Evolutionary conservation across 2,888 invertebrate species (phyloP), one percentile per base, ranked within the genome.

Genomic region (Timema podura): DNA sequence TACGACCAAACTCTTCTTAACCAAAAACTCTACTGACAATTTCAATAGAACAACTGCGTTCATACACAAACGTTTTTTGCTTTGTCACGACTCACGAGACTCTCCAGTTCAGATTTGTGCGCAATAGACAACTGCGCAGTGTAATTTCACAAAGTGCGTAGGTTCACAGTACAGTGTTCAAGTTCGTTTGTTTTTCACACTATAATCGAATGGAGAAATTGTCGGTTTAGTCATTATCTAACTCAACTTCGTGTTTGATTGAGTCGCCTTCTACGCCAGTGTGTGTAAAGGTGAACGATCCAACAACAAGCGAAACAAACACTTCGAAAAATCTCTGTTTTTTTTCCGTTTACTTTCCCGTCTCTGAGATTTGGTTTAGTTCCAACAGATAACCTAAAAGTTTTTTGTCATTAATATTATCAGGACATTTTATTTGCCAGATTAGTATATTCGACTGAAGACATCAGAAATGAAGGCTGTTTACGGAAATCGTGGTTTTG

Each of bases 191-290:
- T 6, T 7, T 6, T 5, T 44, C 11, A 11, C 16, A n/a, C 59
- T 10, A 59, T 11, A 44, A 9, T 59, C 59, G 16, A 15, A 13
- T 59, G 16, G 5, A 10, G 54, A 54, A 15, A 15, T 7, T 13
- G 57, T 57, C 10, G n/a, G 44, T 11, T 44, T 44, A n/a, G 47
- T 47, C 54, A 54, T 70, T 68, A 49, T 16, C 68, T 68, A 46
- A 67, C 64, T 51, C 49, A 64, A 51, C 7, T 45, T 15, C 15
- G 16, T n/a, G 64, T 13, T 46, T 48, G 57, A 46, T 71, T 71
- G 65, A 79, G 85, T 86, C 85, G 88, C 91, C 92, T 93, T 93
- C 92, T 93, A 86, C 89, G 85, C 92, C 92, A 93, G 92, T 92
- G 92, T 84, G 92, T 91, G 91, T 92, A 93, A 93, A 92, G 92